A percentile compares a stretch with the other conserved stretches of the same genome.
phyloP scores from a whole-genome alignment of 2,113 vertebrate genomes.

The Anguilla japonica region DNA sequence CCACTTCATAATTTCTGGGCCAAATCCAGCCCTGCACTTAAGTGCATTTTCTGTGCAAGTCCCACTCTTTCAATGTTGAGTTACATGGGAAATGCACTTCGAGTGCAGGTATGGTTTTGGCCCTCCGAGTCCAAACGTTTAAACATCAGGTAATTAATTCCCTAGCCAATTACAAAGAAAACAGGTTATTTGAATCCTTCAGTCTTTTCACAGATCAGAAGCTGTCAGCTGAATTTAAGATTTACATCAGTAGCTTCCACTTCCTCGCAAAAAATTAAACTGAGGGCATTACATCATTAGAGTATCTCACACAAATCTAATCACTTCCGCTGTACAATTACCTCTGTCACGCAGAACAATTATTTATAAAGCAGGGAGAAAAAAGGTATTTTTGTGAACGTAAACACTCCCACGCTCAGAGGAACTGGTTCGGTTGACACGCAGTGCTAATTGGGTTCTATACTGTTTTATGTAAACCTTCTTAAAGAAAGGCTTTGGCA shows the following conservation, averaged over 20 bases:
- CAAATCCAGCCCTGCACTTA: no score
- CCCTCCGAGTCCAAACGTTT: no score
- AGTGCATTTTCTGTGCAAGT: no score
- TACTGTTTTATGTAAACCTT: slow-evolving; percentile 33
- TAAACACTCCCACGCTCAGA: background rate
- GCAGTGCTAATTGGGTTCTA: slow-evolving; percentile 19
- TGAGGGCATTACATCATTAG: background rate
- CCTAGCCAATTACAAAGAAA: slow-evolving; percentile 37
- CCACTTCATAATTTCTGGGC: slow-evolving; percentile 24
- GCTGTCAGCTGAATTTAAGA: background rate
- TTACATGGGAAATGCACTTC: no score
- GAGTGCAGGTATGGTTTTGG: no score
- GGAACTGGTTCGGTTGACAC: background rate
- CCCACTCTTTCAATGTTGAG: no score
- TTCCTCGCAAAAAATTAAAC: background rate
- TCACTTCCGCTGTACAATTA: slow-evolving; percentile 2
- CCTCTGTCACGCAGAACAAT: background rate
- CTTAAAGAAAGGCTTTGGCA: slow-evolving; percentile 1
- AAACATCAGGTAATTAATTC: slow-evolving; percentile 1
- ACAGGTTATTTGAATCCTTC: slow-evolving; percentile 55
- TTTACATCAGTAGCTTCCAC: slow-evolving; percentile 41
- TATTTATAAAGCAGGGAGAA: background rate
- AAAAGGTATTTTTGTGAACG: background rate
- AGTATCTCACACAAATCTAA: background rate
- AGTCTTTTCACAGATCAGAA: slow-evolving; percentile 36